phyloP scores from a whole-genome alignment of 2,113 vertebrate genomes.

The Anarhynchus alexandrinus region DNA sequence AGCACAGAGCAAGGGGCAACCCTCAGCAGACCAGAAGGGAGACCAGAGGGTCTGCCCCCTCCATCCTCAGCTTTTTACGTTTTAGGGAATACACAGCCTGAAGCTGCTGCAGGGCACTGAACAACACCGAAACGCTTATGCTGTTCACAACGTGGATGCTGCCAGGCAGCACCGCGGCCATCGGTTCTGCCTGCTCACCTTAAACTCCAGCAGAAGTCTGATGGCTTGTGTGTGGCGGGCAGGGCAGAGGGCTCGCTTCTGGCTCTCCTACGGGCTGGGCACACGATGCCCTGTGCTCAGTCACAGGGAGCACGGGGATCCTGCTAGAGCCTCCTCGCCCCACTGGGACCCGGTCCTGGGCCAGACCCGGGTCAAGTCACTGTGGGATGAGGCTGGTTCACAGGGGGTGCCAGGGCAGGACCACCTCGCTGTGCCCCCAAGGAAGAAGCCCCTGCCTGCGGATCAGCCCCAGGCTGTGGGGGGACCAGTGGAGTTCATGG shows the following conservation, averaged over 20 bases:
- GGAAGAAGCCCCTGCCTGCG: not conserved
- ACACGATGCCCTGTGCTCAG: not conserved
- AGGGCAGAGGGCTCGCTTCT: accelerated
- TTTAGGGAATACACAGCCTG: not conserved
- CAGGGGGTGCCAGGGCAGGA: not conserved
- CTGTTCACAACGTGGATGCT: accelerated
- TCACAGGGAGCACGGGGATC: not conserved
- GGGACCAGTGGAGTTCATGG: not conserved
- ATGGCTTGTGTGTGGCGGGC: accelerated
- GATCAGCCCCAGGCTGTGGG: not conserved
- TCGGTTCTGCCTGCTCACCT: accelerated
- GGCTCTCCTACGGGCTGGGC: not conserved
- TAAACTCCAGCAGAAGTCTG: not conserved
- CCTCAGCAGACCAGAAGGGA: not conserved
- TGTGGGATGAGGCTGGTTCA: accelerated
- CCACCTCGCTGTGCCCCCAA: not conserved
- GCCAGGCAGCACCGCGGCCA: accelerated
- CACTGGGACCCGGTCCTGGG: accelerated
- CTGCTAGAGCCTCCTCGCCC: not conserved
- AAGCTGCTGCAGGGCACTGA: not conserved
- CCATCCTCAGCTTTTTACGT: not conserved
- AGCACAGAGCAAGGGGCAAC: not conserved
- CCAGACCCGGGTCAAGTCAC: not conserved
- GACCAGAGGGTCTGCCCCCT: not conserved
- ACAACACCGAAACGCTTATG: accelerated